Percentiles rank a stretch among this genome's conserved stretches.
These are phyloP conservation scores for Drosophila ustulata DNA, from an alignment of 2,888 invertebrate species.

Conservation along the genomic window DNA sequence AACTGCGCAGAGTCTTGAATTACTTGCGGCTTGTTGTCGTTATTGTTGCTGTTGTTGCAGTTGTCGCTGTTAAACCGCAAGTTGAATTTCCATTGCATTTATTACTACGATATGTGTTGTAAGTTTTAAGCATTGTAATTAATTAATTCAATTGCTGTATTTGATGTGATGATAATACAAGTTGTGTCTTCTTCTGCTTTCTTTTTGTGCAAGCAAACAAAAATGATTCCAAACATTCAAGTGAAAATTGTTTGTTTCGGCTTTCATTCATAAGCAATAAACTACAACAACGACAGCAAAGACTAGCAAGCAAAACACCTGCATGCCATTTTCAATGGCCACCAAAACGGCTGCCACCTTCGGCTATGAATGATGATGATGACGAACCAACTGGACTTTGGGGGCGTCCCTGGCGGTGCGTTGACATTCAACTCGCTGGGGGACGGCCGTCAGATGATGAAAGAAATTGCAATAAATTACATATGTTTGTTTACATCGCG, in stretches of 20 bases:
- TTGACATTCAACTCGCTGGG: constrained; percentile 66
- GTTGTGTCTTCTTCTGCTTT: constrained; percentile 46
- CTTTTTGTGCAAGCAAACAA: constrained; percentile 30
- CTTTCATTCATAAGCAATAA: constrained; percentile 50
- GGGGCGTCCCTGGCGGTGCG: constrained; percentile 52
- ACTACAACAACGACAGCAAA: constrained; percentile 9
- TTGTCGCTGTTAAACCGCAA: constrained; percentile 62
- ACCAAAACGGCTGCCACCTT: constrained; percentile 57
- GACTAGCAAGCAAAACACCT: constrained; percentile 56
- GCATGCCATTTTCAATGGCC: constrained; percentile 73
- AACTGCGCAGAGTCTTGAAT: constrained; percentile 67
- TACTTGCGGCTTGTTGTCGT: constrained; percentile 44
- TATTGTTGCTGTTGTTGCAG: constrained; percentile 16
- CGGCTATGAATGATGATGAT: constrained; percentile 42
- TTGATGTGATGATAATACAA: constrained; percentile 37
- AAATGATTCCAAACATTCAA: constrained; percentile 19
- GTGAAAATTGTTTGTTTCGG: constrained; percentile 47
- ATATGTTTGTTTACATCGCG: constrained; percentile 44
- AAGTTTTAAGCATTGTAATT: constrained; percentile 54
- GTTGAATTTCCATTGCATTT: constrained; percentile 64
- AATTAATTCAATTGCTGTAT: constrained; percentile 66
- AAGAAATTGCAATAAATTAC: constrained; percentile 66
- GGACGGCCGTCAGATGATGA: constrained; percentile 40
- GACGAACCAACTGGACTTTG: constrained; percentile 47
- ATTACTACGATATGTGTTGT: constrained; percentile 44